Conservation (phyloP, 2,888 invertebrate genomes). For the Rhagonycha fulva region DNA sequence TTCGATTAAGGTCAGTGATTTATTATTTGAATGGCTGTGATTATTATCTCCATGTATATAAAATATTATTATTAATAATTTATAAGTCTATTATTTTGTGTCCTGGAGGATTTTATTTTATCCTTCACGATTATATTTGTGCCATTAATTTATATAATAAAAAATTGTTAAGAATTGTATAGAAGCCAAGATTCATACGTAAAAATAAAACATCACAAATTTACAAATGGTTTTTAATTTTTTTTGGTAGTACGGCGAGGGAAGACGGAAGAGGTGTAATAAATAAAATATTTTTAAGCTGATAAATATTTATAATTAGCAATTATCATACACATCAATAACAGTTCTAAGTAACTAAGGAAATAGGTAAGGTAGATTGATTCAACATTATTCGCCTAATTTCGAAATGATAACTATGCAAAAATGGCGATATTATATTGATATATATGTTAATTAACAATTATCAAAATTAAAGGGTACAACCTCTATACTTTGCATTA, state of each 20-base stretch:
- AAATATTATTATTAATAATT: conserved; percentile 22
- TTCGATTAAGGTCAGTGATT: conserved; percentile 37
- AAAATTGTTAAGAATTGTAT: conserved; percentile 32
- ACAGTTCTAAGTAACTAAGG: conserved; percentile 9
- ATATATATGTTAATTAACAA: conserved; percentile 56
- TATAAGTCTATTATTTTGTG: conserved; percentile 29
- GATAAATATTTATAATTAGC: conserved; percentile 47
- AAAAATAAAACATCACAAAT: conserved; percentile 25
- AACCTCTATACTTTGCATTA: conserved; percentile 92
- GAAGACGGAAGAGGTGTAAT: not conserved
- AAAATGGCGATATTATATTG: conserved; percentile 42
- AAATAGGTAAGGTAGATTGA: not conserved
- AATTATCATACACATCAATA: conserved; percentile 52
- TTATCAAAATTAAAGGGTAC: conserved; percentile 57
- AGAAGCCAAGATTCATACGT: conserved; percentile 24
- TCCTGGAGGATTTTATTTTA: conserved; percentile 19
- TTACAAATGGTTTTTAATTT: not conserved
- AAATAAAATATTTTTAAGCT: conserved; percentile 8
- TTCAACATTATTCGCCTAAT: conserved; percentile 4
- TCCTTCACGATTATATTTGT: conserved; percentile 38
- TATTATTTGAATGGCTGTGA: conserved; percentile 40
- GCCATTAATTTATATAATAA: conserved; percentile 44
- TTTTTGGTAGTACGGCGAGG: not conserved
- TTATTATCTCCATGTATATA: conserved; percentile 36
- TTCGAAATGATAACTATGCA: conserved; percentile 4